A percentile compares a stretch with the other conserved stretches of the same genome.
Evolutionary conservation across 2,888 invertebrate genomes (phyloP).

Genomic region (Polydrusus pterygomalis): DNA sequence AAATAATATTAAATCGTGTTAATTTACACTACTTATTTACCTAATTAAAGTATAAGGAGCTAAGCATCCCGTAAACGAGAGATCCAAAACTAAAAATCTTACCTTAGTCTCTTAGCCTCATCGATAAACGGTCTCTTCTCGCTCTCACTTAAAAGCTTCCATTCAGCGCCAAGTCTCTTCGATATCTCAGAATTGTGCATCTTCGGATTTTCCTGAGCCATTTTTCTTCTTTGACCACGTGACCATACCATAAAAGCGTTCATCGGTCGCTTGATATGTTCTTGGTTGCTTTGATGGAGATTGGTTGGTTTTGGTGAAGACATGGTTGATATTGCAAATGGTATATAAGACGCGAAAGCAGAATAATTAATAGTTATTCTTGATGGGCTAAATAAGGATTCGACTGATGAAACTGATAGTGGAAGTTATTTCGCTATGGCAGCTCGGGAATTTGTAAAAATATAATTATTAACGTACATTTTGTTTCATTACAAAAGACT

Average conservation of each 20-base stretch:
- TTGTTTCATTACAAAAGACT: too few species aligned
- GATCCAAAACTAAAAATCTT: slow-evolving; percentile 61
- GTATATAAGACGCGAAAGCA: not conserved
- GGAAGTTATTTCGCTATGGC: not conserved
- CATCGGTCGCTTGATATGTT: slow-evolving; percentile 86
- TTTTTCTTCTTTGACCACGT: slow-evolving; percentile 89
- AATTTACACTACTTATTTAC: too few species aligned
- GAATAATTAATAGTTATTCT: too few species aligned
- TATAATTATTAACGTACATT: not conserved
- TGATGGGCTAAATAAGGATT: too few species aligned
- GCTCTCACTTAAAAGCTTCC: slow-evolving; percentile 90
- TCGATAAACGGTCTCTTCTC: slow-evolving; percentile 94
- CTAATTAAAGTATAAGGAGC: not conserved
- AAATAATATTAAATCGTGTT: too few species aligned
- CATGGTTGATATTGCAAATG: slow-evolving; percentile 13
- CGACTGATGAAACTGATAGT: too few species aligned
- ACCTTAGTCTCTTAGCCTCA: slow-evolving; percentile 92
- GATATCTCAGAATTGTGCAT: slow-evolving; percentile 96
- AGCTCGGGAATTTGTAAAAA: not conserved
- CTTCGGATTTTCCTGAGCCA: slow-evolving; percentile 95
- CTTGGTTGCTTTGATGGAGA: slow-evolving; percentile 68
- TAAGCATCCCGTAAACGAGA: too few species aligned
- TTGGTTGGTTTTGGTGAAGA: slow-evolving; percentile 43
- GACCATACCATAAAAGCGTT: slow-evolving; percentile 95
- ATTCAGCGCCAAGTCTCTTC: slow-evolving; percentile 89